Evolutionary conservation across 2,888 invertebrate species (phyloP).

Genomic region (Drosophila koepferae): DNA sequence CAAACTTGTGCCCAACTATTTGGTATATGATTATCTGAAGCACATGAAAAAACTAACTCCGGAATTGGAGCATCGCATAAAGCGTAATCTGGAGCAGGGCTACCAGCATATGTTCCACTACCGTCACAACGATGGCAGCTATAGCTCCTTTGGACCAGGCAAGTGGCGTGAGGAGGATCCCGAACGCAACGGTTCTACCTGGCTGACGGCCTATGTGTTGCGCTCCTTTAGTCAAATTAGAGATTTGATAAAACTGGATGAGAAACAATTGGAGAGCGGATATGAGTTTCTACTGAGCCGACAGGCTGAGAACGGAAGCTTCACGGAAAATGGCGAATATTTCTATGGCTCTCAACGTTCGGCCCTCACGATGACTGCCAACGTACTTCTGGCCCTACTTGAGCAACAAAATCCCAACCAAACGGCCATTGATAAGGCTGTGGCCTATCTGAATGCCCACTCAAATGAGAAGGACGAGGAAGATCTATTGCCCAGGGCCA

Average conservation of each 20-base stretch:
- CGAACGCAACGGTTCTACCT: constrained; percentile 88
- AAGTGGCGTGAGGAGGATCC: constrained; percentile 85
- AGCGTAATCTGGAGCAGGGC: constrained; percentile 90
- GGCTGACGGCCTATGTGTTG: constrained; percentile 94
- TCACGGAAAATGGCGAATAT: constrained; percentile 91
- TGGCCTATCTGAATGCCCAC: constrained; percentile 89
- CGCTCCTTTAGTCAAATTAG: constrained; percentile 90
- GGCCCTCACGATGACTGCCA: constrained; percentile 91
- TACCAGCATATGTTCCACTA: constrained; percentile 96
- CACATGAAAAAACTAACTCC: constrained; percentile 88
- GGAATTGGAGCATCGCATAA: constrained; percentile 87
- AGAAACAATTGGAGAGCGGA: constrained; percentile 88
- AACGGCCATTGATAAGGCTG: constrained; percentile 90
- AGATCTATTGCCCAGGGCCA: constrained; percentile 90
- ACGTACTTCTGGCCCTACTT: constrained; percentile 90
- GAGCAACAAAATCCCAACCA: constrained; percentile 86
- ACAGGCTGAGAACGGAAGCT: constrained; percentile 91
- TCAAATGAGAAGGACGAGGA: constrained; percentile 87
- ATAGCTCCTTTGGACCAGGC: constrained; percentile 90
- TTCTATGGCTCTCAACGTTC: constrained; percentile 89
- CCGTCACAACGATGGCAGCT: constrained; percentile 94
- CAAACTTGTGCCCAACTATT: constrained; percentile 89
- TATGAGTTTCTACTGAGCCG: constrained; percentile 89
- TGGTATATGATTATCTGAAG: constrained; percentile 92
- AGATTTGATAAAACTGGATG: constrained; percentile 89